Base-by-base conservation (phyloP, 2,113 vertebrate species). In the Trematocara zebra region DNA sequence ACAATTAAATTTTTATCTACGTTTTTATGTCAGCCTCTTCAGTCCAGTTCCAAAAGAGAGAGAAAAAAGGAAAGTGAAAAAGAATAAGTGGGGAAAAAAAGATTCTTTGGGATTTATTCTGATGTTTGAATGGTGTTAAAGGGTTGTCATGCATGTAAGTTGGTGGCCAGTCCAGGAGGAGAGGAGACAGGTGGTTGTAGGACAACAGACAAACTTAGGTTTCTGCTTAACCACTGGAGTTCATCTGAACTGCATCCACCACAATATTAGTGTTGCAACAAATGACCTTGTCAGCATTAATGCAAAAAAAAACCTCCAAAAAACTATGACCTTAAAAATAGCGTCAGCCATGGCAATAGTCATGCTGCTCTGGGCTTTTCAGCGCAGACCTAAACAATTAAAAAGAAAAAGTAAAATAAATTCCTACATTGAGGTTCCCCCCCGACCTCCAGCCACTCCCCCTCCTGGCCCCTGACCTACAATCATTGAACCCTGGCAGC, bases 301-400 rank as follows among this genome's bases (percentile, higher is more conserved):
- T 33, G 76, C 84, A 88, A 90, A 83, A 57, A 78, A 72, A 64
- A 23, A 26, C 12, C 59, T 37, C 76, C 33, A 79, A 57, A 88
- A 59, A 80, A 79, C 10, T 40, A 28, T 31, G 86, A 85, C 47
- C 85, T 80, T 82, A 85, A 86, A 88, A 90, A 89, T 14, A 57
- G 84, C 81, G 81, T 94, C 90, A 85, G 57, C 85, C 78, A 83
- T 89, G 83, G 92, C 84, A 93, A 87, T 47, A 93, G 86, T 53
- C 57, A 89, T 88, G 91, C 95, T 85, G 85, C 87, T 95, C 94
- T 94, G 33, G 90, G 95, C 86, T 91, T 92, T 86, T 67, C 80
- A 87, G 69, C 88, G 89, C 88, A 93, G 91, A 88, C 89, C 74
- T 81, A 87, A 90, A 88, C 76, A 78, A 80, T 87, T 56, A 88